Evolutionary conservation across 2,113 vertebrate species (phyloP), one percentile per base, ranked within the genome.

Genomic region (Oncorhynchus tshawytscha): DNA sequence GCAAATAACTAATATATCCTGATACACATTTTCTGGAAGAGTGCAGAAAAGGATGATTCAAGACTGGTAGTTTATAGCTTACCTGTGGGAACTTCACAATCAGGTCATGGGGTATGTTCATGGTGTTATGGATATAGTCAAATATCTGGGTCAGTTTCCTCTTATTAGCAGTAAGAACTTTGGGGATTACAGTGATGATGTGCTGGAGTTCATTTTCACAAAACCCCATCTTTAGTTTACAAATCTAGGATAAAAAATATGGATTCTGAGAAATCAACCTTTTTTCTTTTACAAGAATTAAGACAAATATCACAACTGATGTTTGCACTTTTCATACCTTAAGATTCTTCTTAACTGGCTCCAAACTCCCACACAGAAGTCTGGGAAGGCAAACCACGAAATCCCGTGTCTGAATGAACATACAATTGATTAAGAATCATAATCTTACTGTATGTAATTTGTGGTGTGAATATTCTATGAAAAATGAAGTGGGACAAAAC

Each of bases 331-430:
- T 75, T 75, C 81, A 72, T 90, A 99, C 98, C 95, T 95, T 96
- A 48, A 98, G 88, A 85, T 96, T 99, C 94, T 99, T 96, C 87
- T 97, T 98, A 69, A 98, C 90, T 8, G 96, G 95, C 80, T 99
- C 97, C 89, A 99, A 92, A 89, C 96, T 97, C 54, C 95, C 93
- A 83, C 96, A 98, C 54, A 99, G 84, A 75, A 99, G 90, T 78
- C 93, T 93, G 64, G 98, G 98, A 69, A 98, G 93, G 84, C 95
- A 95, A 82, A 92, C 88, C 45, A 98, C 85, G 79, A 99, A 76
- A 78, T 96, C 88, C 67, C 94, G 92, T 18, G 94, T 96, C 97
- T 99, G 73, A 31, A 82, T 76, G 54, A 77, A 64, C 34, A 39
- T 39, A 8, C 97, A n/a, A 49, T 51, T 51, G 48, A 3, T 51